phyloP scores from a whole-genome alignment of 2,888 invertebrate genomes.

The Anoncus sp. region DNA sequence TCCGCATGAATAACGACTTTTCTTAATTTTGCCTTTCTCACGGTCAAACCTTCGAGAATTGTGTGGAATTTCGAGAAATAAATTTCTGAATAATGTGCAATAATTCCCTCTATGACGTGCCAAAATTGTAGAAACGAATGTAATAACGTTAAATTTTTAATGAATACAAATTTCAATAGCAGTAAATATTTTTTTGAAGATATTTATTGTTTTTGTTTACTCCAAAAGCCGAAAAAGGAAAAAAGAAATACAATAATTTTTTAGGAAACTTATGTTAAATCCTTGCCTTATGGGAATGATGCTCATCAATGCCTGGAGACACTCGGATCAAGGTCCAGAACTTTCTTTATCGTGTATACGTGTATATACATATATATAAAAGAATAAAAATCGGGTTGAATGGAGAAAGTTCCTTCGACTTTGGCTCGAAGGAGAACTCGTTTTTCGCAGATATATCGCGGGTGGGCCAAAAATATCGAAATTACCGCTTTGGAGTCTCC shows the following conservation, averaged over 20 bases:
- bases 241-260: neutral
- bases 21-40: too few relatives aligned
- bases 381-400: constrained; percentile 40
- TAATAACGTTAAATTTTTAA: too few relatives aligned
- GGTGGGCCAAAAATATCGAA: neutral
- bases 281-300: neutral
- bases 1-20: too few relatives aligned
- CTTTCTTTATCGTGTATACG: constrained; percentile 16
- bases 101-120: too few relatives aligned
- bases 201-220: too few relatives aligned
- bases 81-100: too few relatives aligned
- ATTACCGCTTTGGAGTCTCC: neutral
- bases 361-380: neutral
- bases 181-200: too few relatives aligned
- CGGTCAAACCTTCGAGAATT: too few relatives aligned
- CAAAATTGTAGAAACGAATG: too few relatives aligned
- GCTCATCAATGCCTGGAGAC: neutral
- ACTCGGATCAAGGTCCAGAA: constrained; percentile 3
- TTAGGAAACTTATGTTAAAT: neutral
- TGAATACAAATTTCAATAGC: too few relatives aligned
- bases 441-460: constrained; percentile 23
- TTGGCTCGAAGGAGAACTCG: constrained; percentile 18
- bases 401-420: constrained; percentile 55
- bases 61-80: too few relatives aligned
- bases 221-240: too few relatives aligned